Base-by-base conservation (phyloP, 2,888 invertebrate species). In the Helleia helle region DNA sequence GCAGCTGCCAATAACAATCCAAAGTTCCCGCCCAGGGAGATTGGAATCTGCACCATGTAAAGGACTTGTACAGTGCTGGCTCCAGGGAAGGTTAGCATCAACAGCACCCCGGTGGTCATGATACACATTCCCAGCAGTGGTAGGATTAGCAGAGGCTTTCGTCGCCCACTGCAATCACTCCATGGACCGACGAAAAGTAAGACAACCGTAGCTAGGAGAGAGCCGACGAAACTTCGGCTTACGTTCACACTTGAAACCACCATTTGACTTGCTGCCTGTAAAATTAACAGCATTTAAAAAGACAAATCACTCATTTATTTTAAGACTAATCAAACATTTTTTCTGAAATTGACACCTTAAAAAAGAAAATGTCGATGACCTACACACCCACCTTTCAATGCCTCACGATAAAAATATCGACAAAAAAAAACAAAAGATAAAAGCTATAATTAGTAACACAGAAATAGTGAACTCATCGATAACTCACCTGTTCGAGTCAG, bases 1-100 rank as follows among this genome's bases (percentile, higher is more conserved):
- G 92, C 87, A 0, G 91, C 91, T 75, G 92, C 91, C 46, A 92
- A 86, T 73, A 92, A 86, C 36, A 91, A 85, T 54, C 91, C 91
- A 38, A 90, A 88, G 36, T 91, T 87, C 0, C 91, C 91, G 18
- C 90, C 89, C 18, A 88, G 72, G 42, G 91, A 91, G 85, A 92
- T 90, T 0, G 91, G 91, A 42, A 91, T 71, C 49, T 83, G 79
- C 3, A 85, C 79, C 3, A 65, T 61, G 43, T 85, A 86, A 11
- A 86, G 50, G 3, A 83, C 79, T 61, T 77, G 79, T 0, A 59
- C 55, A 0, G 84, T 80, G 0, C 62, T 62, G 0, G 84, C 79
- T 29, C 81, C 79, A 15, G 85, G 85, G 34, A 84, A 79, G 2
- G 56, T 62, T 22, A 84, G 50, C 64, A 84, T 55, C 1, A 87